Evolutionary conservation across 2,113 vertebrate species (phyloP), one percentile per base, ranked within the genome.

Genomic region (Electrona antarctica): DNA sequence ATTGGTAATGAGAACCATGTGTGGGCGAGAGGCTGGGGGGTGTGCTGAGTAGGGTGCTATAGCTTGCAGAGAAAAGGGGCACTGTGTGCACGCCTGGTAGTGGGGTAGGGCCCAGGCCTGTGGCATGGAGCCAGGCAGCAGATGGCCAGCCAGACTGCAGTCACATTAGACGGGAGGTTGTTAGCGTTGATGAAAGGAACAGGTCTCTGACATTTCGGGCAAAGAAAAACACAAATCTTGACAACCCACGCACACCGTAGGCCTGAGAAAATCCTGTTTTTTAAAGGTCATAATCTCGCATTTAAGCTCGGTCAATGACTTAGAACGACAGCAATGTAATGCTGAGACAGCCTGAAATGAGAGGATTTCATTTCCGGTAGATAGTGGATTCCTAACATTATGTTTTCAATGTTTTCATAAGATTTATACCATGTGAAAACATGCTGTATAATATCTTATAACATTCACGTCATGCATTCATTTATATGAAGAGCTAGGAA

Each of bases 41-140:
- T 46, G 67, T 67, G 71, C 67, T 75, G 77, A 73, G 64, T 63
- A 6, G 41, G 58, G 72, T 64, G 71, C 70, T 77, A n/a, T 78
- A 78, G 64, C 56, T 74, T 55, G 62, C 59, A 29, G 78, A 75
- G 77, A 73, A 82, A 41, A 86, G 72, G 82, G 81, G 90, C 65
- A 64, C 59, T 84, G 82, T 67, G 86, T 84, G 75, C 71, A 75
- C 71, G 48, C 78, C 71, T 73, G 79, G 65, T 79, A 76, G 70
- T 80, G 71, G 60, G 82, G 74, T 77, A 71, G 79, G 48, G 52
- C 60, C 77, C 67, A 21, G 73, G 80, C 21, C 59, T 52, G 56
- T 93, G 95, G 93, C 90, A 28, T n/a, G 12, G 65, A 81, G 90
- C 93, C 91, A 93, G 90, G 88, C 77, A 85, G 89, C 94, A 93